A percentile compares a stretch with the other conserved stretches of the same genome.
phyloP scores from a whole-genome alignment of 2,797 vertebrate genomes.

The Hydrolagus colliei region DNA sequence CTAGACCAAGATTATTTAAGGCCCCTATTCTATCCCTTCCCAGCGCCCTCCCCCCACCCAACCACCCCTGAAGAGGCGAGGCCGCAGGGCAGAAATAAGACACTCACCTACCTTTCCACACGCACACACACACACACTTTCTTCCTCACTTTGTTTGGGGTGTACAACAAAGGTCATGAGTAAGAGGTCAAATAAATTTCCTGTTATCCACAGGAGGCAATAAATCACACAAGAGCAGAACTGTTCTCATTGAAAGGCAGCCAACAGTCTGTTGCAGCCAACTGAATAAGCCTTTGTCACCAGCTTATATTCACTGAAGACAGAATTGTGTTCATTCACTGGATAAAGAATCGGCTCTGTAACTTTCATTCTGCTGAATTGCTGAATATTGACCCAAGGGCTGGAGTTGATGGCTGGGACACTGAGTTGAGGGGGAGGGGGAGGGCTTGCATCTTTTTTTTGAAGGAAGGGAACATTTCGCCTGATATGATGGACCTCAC shows the following conservation, averaged over 20 bases:
- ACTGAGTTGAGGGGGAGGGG: no score
- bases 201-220: conserved; percentile 3
- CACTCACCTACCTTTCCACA: background rate
- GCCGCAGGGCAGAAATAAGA: background rate
- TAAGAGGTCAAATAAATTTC: background rate
- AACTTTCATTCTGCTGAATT: no score
- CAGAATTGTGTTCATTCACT: background rate
- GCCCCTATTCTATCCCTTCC: background rate
- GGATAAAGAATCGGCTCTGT: background rate
- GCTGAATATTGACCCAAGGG: no score
- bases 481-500: no score
- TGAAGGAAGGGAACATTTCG: no score
- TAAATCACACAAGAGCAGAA: conserved; percentile 20
- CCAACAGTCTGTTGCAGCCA: background rate
- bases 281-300: conserved; percentile 26
- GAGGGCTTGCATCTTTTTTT: no score
- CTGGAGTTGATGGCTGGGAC: no score
- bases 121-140: no score
- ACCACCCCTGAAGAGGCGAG: background rate
- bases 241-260: conserved; percentile 14
- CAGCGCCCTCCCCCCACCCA: no score
- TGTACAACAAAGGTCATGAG: background rate
- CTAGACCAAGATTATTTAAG: background rate
- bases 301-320: conserved; percentile 1
- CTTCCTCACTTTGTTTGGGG: no score